These are phyloP conservation scores for Drosophila gaucha DNA, from an alignment of 2,888 invertebrate genomes.

Conservation along the genomic window DNA sequence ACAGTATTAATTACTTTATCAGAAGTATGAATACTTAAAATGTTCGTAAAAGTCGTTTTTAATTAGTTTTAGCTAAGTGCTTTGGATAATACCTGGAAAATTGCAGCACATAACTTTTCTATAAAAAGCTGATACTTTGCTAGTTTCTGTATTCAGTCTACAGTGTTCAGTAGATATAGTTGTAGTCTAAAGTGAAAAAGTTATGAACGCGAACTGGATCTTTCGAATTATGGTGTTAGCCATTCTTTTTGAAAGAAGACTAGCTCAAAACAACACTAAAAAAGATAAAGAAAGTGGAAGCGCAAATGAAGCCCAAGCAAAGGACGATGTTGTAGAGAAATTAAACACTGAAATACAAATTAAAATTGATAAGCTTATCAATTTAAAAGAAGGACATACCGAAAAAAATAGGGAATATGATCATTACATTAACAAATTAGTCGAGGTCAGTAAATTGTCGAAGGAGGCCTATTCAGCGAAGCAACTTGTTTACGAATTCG, in stretches of 20 bases:
- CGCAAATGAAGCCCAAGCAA: background rate
- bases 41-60: background rate
- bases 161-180: background rate
- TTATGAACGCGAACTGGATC: conserved; percentile 4
- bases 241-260: background rate
- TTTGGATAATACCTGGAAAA: background rate
- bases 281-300: background rate
- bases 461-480: background rate
- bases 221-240: background rate
- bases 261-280: background rate
- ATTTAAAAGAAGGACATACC: background rate
- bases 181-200: background rate
- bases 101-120: background rate
- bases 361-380: background rate
- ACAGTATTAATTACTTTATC: background rate
- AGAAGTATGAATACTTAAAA: background rate
- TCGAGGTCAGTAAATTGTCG: background rate
- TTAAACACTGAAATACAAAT: background rate
- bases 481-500: background rate
- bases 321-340: background rate
- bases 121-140: background rate
- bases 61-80: too few species aligned
- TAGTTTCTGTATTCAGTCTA: too few species aligned
- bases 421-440: background rate
- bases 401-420: background rate